Evolutionary conservation across 2,797 vertebrate genomes (phyloP), one percentile per base, ranked within the genome.

Genomic region (Oryzias sinensis): DNA sequence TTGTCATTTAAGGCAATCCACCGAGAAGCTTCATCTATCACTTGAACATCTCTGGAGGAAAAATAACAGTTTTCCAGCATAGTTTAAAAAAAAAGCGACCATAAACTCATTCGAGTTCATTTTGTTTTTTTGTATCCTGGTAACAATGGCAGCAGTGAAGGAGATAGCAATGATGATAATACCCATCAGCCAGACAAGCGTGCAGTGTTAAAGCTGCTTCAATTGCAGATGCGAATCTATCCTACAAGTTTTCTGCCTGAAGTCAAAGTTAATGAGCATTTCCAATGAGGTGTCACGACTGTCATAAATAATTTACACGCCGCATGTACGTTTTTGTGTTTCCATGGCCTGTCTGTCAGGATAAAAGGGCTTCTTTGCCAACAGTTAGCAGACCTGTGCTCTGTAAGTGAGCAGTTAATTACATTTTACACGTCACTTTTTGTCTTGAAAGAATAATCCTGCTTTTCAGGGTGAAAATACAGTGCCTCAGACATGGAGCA

Each of bases 241-340:
- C 27, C 1, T 25, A 11, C 50, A 67, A 4, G 20, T 59, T 61
- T 62, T 50, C 40, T 0, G 8, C 56, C 58, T 49, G 56, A 20
- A 72, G 52, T 47, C 33, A 33, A 33, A 33, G 33, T 33, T 33
- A 33, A 33, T 33, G 33, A 33, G 33, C 33, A 33, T 33, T 33
- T 33, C 33, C 14, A 18, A 20, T 18, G 41, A 53, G 7, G 57
- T 46, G 41, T 65, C 62, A 62, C 48, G 50, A 59, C 59, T 59
- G 43, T 49, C 46, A 33, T 33, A 33, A 33, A 55, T 72, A 49
- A 61, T 70, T 59, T 22, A 67, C 13, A 14, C n/a, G 24, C 33
- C 53, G 27, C 49, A 59, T 49, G 41, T 24, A 4, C 15, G 14
- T 53, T 72, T 45, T 29, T 53, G 45, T 33, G 11, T 33, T 33